phyloP scores from a whole-genome alignment of 2,888 invertebrate species.

The Ceratothoa steindachneri region DNA sequence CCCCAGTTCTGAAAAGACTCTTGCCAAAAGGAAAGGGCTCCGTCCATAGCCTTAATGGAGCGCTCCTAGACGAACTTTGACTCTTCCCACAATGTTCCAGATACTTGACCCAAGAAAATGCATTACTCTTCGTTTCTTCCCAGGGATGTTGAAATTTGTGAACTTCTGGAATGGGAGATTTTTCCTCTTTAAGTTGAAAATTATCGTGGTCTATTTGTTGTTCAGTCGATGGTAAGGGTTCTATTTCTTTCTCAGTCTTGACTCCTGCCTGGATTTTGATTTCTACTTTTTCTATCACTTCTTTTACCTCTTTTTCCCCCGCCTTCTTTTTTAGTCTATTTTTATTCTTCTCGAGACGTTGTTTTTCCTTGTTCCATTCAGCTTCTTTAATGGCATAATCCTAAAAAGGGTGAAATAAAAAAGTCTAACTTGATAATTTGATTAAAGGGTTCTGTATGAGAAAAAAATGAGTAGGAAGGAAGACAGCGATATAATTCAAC shows the following conservation, averaged over 20 bases:
- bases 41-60: constrained; percentile 41
- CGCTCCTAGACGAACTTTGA: constrained; percentile 33
- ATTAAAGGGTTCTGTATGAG: too few relatives aligned
- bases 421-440: neutral
- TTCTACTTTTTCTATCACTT: neutral
- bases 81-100: constrained; percentile 39
- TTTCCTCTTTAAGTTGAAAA: neutral
- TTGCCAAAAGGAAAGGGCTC: constrained; percentile 40
- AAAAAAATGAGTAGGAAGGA: too few relatives aligned
- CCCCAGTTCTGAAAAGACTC: constrained; percentile 61
- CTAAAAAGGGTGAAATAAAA: neutral
- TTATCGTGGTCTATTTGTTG: neutral
- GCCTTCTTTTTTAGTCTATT: neutral
- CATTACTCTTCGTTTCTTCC: constrained; percentile 34
- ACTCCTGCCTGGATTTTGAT: neutral
- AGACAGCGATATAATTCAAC: too few relatives aligned
- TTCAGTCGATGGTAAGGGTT: neutral
- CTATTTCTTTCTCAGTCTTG: neutral
- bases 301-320: neutral
- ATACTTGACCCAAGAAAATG: constrained; percentile 45
- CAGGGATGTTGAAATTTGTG: constrained; percentile 34
- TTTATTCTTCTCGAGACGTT: neutral
- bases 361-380: constrained; percentile 5
- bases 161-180: neutral
- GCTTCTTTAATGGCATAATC: constrained; percentile 3